phyloP scores from a whole-genome alignment of 1,140 invertebrate species.

The Pemphigus obesinymphae region DNA sequence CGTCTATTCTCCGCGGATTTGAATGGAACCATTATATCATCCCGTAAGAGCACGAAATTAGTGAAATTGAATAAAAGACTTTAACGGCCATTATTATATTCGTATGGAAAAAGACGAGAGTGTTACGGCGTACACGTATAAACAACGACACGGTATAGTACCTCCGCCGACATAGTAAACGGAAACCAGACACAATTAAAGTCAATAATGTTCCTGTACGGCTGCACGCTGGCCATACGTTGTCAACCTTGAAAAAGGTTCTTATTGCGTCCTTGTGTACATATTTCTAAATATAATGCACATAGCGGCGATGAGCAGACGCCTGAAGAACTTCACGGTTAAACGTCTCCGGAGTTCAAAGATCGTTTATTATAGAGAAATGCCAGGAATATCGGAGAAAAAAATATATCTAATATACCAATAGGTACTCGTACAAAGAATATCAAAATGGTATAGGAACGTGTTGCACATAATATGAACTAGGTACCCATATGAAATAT shows the following conservation, averaged over 20 bases:
- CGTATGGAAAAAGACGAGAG: background rate
- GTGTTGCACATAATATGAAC: no score
- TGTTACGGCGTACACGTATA: background rate
- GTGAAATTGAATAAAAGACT: background rate
- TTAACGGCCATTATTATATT: background rate
- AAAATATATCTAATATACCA: no score
- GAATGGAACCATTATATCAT: no score
- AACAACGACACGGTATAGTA: background rate
- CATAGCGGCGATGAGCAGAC: background rate
- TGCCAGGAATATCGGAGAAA: background rate
- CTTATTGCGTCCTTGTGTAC: constrained; percentile 15
- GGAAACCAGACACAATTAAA: background rate
- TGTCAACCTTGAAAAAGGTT: background rate
- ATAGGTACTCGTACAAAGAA: no score
- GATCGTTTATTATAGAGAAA: background rate
- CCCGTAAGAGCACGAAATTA: background rate
- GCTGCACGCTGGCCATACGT: background rate
- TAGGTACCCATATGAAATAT: no score
- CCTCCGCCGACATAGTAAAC: background rate
- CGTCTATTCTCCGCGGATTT: no score
- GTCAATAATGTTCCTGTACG: background rate
- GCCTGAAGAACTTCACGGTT: background rate
- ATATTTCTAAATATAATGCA: constrained; percentile 25
- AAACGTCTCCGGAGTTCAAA: background rate
- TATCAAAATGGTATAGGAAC: no score